phyloP scores from a whole-genome alignment of 2,113 vertebrate genomes.

The Paracanthobrama guichenoti region DNA sequence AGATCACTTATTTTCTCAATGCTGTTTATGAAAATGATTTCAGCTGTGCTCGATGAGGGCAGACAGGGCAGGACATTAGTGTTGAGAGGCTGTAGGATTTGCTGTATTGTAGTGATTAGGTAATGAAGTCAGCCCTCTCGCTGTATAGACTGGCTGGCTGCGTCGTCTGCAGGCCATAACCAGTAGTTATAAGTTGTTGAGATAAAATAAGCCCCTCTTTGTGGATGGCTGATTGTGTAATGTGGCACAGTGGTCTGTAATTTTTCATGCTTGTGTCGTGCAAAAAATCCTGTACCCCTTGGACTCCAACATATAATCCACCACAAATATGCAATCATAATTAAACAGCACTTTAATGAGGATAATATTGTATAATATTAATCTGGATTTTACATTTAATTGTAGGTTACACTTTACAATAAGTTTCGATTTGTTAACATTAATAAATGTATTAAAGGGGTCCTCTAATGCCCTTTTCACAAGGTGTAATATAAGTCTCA shows the following conservation, averaged over 20 bases:
- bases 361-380: background rate
- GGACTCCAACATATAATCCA: background rate
- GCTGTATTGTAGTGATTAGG: background rate
- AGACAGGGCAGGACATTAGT: conserved; percentile 15
- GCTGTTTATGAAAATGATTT: conserved; percentile 40
- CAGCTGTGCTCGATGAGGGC: background rate
- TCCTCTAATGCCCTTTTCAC: too few species aligned
- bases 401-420: background rate
- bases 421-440: background rate
- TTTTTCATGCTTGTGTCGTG: background rate
- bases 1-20: conserved; percentile 10
- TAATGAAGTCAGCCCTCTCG: conserved; percentile 24
- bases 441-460: background rate
- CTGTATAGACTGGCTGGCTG: background rate
- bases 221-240: conserved; percentile 18
- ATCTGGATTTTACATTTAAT: background rate
- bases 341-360: background rate
- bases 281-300: background rate
- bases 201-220: conserved; percentile 13
- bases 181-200: background rate
- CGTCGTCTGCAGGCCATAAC: background rate
- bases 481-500: too few species aligned
- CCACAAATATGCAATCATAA: background rate
- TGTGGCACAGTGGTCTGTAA: conserved; percentile 7
- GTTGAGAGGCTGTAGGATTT: conserved; percentile 13